Base-by-base conservation (phyloP, 2,113 vertebrate species). In the Cynopterus brachyotis region DNA sequence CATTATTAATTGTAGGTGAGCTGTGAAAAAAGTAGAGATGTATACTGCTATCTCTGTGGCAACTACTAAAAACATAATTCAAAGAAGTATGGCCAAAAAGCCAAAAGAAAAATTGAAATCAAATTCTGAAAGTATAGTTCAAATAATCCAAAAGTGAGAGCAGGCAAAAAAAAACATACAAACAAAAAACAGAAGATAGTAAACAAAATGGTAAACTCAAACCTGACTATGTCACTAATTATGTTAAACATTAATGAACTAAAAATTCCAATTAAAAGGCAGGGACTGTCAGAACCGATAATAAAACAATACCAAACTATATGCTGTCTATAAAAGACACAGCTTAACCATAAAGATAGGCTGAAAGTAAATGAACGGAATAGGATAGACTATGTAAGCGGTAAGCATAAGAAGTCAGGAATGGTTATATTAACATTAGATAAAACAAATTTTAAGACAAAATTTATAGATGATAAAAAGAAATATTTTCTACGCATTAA, bases 111-210 rank as follows among this genome's bases (percentile, higher is more conserved):
- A 62, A 73, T 2, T 62, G 24, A 92, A 92, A 72, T 22, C n/a
- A 70, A 82, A 92, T 82, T 73, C 42, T 82, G 59, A 94, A 95
- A 91, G 64, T 73, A 66, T 50, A 78, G 45, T 91, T 76, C 24
- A 86, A 72, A 76, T 57, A 88, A 84, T 72, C 40, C 22, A 60
- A 79, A 88, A 84, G 57, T 66, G 19, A 88, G 10, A 19, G 35
- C 8, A 57, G 32, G 28, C 67, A 87, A 90, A 93, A 79, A 89
- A 24, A 28, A 91, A 70, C n/a, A 72, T 57, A 28, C 80, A 86
- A 95, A 85, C 42, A 95, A 82, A 59, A 53, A 45, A 26, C 6
- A 89, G 12, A 84, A 6, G 28, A 75, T 2, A 35, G 55, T 55
- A 92, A 86, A 73, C 35, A 81, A 59, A 80, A 95, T 6, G 11